A percentile compares a stretch with the other conserved stretches of the same genome.
Conservation (phyloP, 2,113 vertebrate genomes). For the Athene cunicularia region DNA sequence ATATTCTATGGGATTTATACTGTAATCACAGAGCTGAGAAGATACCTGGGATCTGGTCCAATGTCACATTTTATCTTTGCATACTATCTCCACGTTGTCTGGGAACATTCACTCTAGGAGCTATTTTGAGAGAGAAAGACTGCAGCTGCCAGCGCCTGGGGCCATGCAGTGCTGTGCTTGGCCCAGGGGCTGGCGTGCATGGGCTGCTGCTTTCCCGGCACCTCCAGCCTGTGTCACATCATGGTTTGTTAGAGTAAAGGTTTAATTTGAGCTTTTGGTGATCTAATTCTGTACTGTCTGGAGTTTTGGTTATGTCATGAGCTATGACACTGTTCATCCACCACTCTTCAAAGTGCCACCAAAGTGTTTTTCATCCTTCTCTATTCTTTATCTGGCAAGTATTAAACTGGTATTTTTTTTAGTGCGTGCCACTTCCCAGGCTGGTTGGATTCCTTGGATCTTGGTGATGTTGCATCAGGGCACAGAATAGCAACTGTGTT, state of each 20-base stretch:
- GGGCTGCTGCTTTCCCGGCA: background rate
- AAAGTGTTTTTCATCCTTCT: background rate
- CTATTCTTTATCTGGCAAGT: background rate
- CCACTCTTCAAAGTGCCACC: background rate
- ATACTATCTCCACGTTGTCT: background rate
- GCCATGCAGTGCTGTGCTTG: background rate
- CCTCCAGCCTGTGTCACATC: background rate
- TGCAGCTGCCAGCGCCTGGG: background rate
- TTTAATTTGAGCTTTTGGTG: background rate
- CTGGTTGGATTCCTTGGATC: background rate
- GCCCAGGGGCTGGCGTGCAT: background rate
- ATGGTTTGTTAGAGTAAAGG: background rate
- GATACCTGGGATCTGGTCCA: background rate
- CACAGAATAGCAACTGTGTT: background rate
- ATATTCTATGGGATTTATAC: background rate
- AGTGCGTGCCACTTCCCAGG: background rate
- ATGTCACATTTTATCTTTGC: background rate
- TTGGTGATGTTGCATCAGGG: constrained; percentile 1
- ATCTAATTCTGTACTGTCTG: background rate
- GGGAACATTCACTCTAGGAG: background rate
- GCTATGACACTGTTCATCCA: background rate
- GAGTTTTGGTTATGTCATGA: background rate
- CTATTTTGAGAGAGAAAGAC: background rate
- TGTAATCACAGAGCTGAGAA: background rate
- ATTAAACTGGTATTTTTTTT: background rate